These are phyloP conservation scores for Paralichthys olivaceus DNA, from an alignment of 2,113 vertebrate genomes.

Conservation along the genomic window DNA sequence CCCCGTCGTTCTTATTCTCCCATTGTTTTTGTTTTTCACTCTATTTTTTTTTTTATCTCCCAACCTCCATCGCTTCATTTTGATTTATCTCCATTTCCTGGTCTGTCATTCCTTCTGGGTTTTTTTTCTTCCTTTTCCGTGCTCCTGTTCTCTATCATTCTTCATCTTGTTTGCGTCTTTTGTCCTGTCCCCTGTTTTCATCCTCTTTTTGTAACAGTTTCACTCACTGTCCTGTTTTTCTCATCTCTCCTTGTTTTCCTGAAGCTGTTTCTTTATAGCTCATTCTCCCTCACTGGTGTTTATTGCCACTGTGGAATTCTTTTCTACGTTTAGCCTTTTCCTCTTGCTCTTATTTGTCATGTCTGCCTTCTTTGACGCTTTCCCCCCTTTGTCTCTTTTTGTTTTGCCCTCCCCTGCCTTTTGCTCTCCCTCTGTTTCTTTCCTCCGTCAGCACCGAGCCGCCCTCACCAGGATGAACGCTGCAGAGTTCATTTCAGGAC, in stretches of 20 bases:
- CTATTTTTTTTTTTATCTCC: not conserved
- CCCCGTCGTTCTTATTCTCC: not conserved
- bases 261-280: slow-evolving; percentile 17
- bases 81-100: slow-evolving; percentile 23
- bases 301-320: slow-evolving; percentile 1
- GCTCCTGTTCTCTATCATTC: not conserved
- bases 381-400: slow-evolving; percentile 27
- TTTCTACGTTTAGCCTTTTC: not conserved
- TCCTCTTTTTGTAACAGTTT: not conserved
- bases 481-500: slow-evolving; percentile 79
- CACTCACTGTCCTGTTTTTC: not conserved
- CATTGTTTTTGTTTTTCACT: not conserved
- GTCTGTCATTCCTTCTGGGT: not conserved
- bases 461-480: slow-evolving; percentile 45
- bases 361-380: slow-evolving; percentile 27
- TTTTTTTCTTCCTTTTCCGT: not conserved
- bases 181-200: not conserved
- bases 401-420: slow-evolving; percentile 15
- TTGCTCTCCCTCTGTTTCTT: slow-evolving; percentile 28
- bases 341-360: slow-evolving; percentile 25
- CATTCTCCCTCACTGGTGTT: slow-evolving; percentile 8
- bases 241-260: slow-evolving; percentile 13
- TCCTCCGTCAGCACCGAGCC: slow-evolving; percentile 56
- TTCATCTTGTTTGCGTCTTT: not conserved
- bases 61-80: not conserved